Base-by-base conservation (phyloP, 1,140 invertebrate species). In the Orchestia grillus region DNA sequence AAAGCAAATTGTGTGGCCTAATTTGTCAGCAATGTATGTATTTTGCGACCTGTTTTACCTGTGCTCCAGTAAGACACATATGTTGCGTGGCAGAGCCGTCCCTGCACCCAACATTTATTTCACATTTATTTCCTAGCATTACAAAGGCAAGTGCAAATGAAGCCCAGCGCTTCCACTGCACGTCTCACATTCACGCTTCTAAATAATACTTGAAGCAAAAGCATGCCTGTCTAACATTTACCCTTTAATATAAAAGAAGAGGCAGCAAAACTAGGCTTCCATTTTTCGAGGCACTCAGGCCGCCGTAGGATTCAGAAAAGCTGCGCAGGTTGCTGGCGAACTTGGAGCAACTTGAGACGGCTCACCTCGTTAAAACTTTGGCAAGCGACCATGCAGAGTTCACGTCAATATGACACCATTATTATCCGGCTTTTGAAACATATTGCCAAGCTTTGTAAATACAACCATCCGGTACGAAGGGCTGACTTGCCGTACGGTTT, bases 301-400 rank as follows among this genome's bases (percentile, higher is more conserved):
- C 41, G 44, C 36, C 88, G 92, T 42, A 94, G 92, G 92, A 94
- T 94, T 94, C 44, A 94, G 44, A 94, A 94, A 94, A 94, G 92
- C 36, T 40, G 92, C 41, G 44, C 43, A 47, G 43, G 43, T 44
- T 47, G 43, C 92, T 94, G 92, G 41, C 3, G 90, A 92, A 92
- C 90, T 92, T 44, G 90, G 90, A n/a, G 36, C 43, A 94, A 94
- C 92, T 94, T 94, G 43, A 4, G 44, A 44, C 43, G 44, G 92
- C 92, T 94, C 92, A 94, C 92, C 92, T 94, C 92, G 92, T 94
- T 94, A 94, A 94, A 94, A 94, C 92, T 94, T 94, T 94, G 92
- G 43, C 92, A 94, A 94, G 92, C 92, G 92, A 44, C 92, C 92
- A 94, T 94, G 92, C 92, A 94, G 92, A 94, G 92, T 94, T 94